Base-by-base conservation (phyloP, 2,113 vertebrate species). In the Ellobius talpinus region DNA sequence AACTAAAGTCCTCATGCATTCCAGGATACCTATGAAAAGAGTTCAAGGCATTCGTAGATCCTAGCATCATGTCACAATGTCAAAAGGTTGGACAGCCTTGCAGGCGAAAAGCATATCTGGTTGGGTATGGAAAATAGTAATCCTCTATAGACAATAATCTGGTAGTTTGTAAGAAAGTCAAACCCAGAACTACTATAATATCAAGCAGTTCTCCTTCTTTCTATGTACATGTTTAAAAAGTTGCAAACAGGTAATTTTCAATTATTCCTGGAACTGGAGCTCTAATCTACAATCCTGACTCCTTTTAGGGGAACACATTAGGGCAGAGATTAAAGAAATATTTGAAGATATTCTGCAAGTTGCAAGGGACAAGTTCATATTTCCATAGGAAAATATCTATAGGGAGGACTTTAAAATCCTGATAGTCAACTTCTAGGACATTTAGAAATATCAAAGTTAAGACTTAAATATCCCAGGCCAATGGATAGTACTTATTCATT, bases 391-490 rank as follows among this genome's bases (percentile, higher is more conserved):
- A 85, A 68, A 13, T 31, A 26, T 86, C 39, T 93, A 3, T 74
- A 93, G 93, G 13, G 36, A 92, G 2, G 17, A 74, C 26, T 82
- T 39, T 26, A 39, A 39, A 61, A 82, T 14, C 0, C 14, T 91
- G 79, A 79, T 63, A 61, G 88, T 36, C 10, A 68, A 58, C 31
- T 95, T 81, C 72, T 93, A 86, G 47, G 23, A 76, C 33, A 93
- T 93, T 91, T 79, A 85, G 24, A 88, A 93, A 81, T 12, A 85
- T 70, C 31, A 33, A 85, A 55, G 16, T 89, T 93, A 55, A 87
- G 73, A 88, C 58, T 73, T 70, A 29, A 65, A 65, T 31, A 14
- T 81, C 47, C 52, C 36, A 58, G 39, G 39, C 31, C 4, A 5
- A 39, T 33, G 8, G 19, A 36, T 16, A 26, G 58, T 72, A 52